Conservation (phyloP, 2,888 invertebrate genomes). For the Drosophila paramelanica region DNA sequence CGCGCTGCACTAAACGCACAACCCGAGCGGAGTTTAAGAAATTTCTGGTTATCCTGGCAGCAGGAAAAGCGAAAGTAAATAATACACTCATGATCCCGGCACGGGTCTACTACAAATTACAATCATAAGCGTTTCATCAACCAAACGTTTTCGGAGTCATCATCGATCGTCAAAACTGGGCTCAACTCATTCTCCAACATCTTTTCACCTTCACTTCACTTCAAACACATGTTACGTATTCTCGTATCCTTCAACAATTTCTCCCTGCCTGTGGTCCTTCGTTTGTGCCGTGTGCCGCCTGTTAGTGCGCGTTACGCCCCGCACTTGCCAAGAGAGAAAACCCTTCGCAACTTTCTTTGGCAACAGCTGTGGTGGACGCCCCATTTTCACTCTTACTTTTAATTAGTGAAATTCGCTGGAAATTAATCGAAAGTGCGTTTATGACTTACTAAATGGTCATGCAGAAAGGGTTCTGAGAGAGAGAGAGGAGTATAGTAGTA, state of each 20-base stretch:
- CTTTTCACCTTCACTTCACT: conserved; percentile 52
- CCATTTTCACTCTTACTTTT: conserved; percentile 57
- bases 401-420: conserved; percentile 48
- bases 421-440: conserved; percentile 38
- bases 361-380: conserved; percentile 60
- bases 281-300: conserved; percentile 59
- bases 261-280: conserved; percentile 55
- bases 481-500: neutral
- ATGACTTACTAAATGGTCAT: conserved; percentile 33
- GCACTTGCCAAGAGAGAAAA: conserved; percentile 58
- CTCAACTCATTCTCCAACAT: conserved; percentile 14
- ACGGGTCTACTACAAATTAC: conserved; percentile 33
- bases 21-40: conserved; percentile 29
- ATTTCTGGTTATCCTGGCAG: conserved; percentile 49
- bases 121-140: conserved; percentile 37
- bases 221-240: conserved; percentile 71
- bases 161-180: conserved; percentile 48
- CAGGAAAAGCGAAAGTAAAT: conserved; percentile 53
- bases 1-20: conserved; percentile 55
- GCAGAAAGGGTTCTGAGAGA: too few species aligned
- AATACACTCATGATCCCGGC: conserved; percentile 25
- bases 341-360: conserved; percentile 57
- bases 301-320: conserved; percentile 53
- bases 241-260: conserved; percentile 25
- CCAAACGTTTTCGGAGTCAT: conserved; percentile 41